Evolutionary conservation across 2,888 invertebrate species (phyloP), one percentile per base, ranked within the genome.

Genomic region (Phanerotoma sp.): DNA sequence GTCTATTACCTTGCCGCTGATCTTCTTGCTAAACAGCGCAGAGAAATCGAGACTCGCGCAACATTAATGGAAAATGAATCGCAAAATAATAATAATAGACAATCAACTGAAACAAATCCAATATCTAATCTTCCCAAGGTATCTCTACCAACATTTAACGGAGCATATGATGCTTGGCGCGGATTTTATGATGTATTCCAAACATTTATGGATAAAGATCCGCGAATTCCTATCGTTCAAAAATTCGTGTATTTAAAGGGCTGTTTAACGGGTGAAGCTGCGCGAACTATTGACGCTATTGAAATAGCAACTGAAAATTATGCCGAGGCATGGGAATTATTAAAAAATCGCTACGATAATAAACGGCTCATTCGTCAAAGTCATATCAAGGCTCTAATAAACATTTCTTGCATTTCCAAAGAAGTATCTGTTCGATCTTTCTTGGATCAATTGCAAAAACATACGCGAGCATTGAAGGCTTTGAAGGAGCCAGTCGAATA

Each of bases 181-280:
- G 30, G 42, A 10, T 60, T 61, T 22, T 42, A 51, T 15, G 62
- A 62, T 21, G 35, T 52, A 28, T 62, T 58, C 16, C 44, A 42
- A 41, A 44, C 62, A 15, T 32, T 58, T 9, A 54, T 62, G 16
- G 52, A 56, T 18, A 38, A 51, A 11, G 57, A 62, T 44, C 20
- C 33, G 3, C 35, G 30, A 3, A 16, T 56, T 22, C 28, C 41
- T 15, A 30, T 46, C 2, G 46, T 61, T 37, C 42, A 54, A 11
- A 56, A 50, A 47, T n/a, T 54, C 28, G 51, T 46, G 6, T 57
- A 60, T 55, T 50, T 56, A 32, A 53, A 42, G 50, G 42, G 22
- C 11, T 40, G 46, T 10, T 25, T 57, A 16, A 52, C 45, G 25
- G 55, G 45, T 9, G 57, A 60, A 41, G 56, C 57, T 6, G 28